phyloP scores from a whole-genome alignment of 2,113 vertebrate genomes.

The Lota lota region DNA sequence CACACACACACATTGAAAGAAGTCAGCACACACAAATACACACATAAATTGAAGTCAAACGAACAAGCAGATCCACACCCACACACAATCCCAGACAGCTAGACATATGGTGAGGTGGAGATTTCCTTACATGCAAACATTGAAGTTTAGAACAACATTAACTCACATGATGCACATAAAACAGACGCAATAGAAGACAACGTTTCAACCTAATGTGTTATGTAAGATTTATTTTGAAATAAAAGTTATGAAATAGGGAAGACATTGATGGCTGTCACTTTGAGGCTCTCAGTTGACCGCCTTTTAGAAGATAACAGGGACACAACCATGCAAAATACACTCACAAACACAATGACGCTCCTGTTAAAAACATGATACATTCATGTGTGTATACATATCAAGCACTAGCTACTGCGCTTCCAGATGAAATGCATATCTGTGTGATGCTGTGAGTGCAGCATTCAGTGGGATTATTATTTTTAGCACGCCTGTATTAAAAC shows the following conservation, averaged over 20 bases:
- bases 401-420: conserved; percentile 30
- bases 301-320: background rate
- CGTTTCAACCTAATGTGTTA: background rate
- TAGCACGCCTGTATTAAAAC: conserved; percentile 61
- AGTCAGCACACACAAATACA: background rate
- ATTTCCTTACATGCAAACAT: background rate
- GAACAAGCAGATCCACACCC: background rate
- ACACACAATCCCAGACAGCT: background rate
- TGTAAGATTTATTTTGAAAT: background rate
- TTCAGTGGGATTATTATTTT: conserved; percentile 60
- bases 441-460: conserved; percentile 49
- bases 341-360: background rate
- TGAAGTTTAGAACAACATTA: background rate
- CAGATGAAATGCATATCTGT: conserved; percentile 18
- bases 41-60: background rate
- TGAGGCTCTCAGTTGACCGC: background rate
- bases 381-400: background rate
- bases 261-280: background rate
- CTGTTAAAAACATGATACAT: too few species aligned
- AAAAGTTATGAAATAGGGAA: background rate
- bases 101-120: background rate
- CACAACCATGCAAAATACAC: background rate
- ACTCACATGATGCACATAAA: background rate
- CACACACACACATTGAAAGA: background rate
- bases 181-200: background rate